phyloP scores from a whole-genome alignment of 2,888 invertebrate genomes.

The Agrochola lota region DNA sequence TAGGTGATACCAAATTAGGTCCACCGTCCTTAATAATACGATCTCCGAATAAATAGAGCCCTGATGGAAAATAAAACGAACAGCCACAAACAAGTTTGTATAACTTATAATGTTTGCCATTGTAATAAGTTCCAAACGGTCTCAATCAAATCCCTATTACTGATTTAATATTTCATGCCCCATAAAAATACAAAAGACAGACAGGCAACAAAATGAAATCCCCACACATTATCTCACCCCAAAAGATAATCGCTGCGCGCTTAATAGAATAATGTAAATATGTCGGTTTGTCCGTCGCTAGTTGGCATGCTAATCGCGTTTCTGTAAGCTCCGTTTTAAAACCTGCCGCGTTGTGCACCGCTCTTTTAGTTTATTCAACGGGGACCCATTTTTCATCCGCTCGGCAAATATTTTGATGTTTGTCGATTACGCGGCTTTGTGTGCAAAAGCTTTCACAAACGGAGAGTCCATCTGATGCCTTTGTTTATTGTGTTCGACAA shows the following conservation, averaged over 20 bases:
- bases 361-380: conserved; percentile 80
- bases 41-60: background rate
- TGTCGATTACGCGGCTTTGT: conserved; percentile 76
- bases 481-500: conserved; percentile 71
- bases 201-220: conserved; percentile 79
- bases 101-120: conserved; percentile 2
- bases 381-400: conserved; percentile 84
- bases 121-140: conserved; percentile 44
- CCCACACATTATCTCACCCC: conserved; percentile 84
- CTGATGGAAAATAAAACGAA: background rate
- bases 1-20: conserved; percentile 77
- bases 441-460: conserved; percentile 74
- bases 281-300: conserved; percentile 77
- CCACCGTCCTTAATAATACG: conserved; percentile 48
- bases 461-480: conserved; percentile 74
- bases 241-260: conserved; percentile 86
- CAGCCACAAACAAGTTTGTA: background rate
- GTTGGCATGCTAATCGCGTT: conserved; percentile 85
- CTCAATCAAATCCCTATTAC: conserved; percentile 60
- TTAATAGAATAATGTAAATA: conserved; percentile 88
- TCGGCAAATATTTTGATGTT: conserved; percentile 88
- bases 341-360: conserved; percentile 81
- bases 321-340: conserved; percentile 84
- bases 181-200: conserved; percentile 71
- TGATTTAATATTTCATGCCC: conserved; percentile 62